Percentiles rank a stretch among this genome's conserved stretches.
phyloP scores from a whole-genome alignment of 2,113 vertebrate species.

The Rhabdornis inornatus region DNA sequence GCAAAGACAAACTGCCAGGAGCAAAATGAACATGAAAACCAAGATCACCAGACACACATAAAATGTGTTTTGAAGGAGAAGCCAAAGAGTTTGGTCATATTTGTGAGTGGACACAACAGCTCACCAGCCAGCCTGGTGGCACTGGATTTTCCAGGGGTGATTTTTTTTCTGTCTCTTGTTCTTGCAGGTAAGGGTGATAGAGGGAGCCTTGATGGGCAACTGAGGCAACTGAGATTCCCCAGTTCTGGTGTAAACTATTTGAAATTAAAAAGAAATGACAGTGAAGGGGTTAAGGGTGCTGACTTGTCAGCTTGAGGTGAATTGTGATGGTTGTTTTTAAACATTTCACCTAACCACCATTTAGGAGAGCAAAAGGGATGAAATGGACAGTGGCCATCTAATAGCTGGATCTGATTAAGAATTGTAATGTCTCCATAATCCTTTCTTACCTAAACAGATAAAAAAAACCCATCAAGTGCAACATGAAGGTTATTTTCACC shows the following conservation, averaged over 20 bases:
- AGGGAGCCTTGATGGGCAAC: background rate
- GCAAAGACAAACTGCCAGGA: conserved; percentile 41
- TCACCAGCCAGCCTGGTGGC: background rate
- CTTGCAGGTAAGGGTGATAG: background rate
- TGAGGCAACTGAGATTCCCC: background rate
- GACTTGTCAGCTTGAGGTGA: background rate
- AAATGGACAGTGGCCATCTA: background rate
- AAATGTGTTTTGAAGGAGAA: background rate
- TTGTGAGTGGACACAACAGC: background rate
- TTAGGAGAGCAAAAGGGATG: background rate
- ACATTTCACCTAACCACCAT: background rate
- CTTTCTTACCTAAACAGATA: background rate
- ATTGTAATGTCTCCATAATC: background rate
- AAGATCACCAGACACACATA: background rate
- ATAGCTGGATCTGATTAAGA: background rate
- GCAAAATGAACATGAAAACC: conserved; percentile 42
- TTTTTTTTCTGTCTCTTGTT: background rate
- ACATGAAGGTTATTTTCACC: background rate
- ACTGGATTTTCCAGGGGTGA: background rate
- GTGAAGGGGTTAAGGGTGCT: background rate
- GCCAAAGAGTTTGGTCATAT: background rate
- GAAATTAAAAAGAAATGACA: background rate
- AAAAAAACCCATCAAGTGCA: background rate
- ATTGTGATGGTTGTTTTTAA: background rate
- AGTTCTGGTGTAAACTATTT: background rate